Base-by-base conservation (phyloP, 2,797 vertebrate genomes). In the Falco biarmicus region DNA sequence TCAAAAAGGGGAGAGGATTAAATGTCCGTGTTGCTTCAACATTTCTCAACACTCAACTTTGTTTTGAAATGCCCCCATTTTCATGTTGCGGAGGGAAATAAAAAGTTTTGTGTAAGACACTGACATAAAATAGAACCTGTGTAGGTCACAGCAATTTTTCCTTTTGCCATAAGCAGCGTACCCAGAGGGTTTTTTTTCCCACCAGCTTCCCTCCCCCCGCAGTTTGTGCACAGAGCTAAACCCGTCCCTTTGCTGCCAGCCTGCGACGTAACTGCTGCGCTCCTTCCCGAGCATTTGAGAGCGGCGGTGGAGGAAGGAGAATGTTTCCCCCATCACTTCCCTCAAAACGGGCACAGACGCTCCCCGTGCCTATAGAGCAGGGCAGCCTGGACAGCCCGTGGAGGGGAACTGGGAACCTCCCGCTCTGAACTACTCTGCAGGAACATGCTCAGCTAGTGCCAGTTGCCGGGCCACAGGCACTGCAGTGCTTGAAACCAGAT, bases 61-160 rank as follows among this genome's bases (percentile, higher is more conserved):
- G 54, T 84, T 93, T 60, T 69, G 59, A 84, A 95, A 93, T 65
- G 66, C 50, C 24, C 20, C 29, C 69, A 70, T 90, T 84, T 83
- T 31, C 73, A 59, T 5, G 15, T 93, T 87, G 88, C 90, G 90
- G 61, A 68, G 63, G 77, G 73, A 94, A 93, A 65, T 53, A 37
- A 64, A 89, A 92, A 48, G 66, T 90, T 79, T 15, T 15, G 39
- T 50, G 45, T 76, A 51, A 75, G 84, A 90, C 56, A 69, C 48
- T 45, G 70, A 89, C 77, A 78, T 77, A 81, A 91, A 73, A 57
- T 22, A 88, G 83, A 93, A 87, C 84, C 57, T 65, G 43, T 65
- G 73, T 75, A 95, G 93, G 87, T 92, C 83, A 76, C 47, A 66
- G 66, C 74, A 90, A 69, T 92, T 90, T 82, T 84, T 94, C 24